These are phyloP conservation scores for Polypedilum vanderplanki DNA, from an alignment of 1,140 invertebrate genomes.

Conservation along the genomic window DNA sequence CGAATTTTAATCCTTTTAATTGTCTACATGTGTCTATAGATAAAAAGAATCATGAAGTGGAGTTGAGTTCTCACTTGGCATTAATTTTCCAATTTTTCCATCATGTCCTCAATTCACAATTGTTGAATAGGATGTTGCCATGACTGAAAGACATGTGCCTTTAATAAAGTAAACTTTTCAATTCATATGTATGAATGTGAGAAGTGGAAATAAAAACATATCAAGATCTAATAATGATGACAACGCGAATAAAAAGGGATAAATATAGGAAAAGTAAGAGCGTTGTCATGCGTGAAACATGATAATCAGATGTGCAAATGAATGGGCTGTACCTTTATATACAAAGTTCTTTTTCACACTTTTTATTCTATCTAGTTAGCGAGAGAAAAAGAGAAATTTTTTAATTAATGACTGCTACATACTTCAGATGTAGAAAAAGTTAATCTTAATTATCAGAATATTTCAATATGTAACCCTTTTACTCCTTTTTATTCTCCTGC, in stretches of 20 bases:
- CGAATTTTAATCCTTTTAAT: constrained; percentile 26
- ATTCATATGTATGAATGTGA: too few relatives aligned
- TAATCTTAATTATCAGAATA: constrained; percentile 12
- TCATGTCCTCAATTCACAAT: too few relatives aligned
- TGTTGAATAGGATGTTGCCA: too few relatives aligned
- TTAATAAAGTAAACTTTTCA: too few relatives aligned
- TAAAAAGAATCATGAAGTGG: neutral
- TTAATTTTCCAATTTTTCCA: constrained; percentile 26
- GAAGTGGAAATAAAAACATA: neutral
- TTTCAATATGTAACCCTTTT: neutral
- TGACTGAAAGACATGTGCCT: too few relatives aligned
- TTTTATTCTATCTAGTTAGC: neutral
- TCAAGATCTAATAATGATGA: constrained; percentile 9
- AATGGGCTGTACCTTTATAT: neutral
- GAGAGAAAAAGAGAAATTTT: neutral
- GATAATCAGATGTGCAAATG: constrained; percentile 6
- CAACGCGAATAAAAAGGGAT: neutral
- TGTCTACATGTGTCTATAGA: neutral
- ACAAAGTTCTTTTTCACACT: neutral
- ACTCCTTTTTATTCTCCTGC: neutral
- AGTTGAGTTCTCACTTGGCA: neutral
- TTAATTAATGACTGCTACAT: too few relatives aligned
- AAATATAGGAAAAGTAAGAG: neutral
- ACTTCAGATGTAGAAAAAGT: too few relatives aligned
- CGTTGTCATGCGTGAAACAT: constrained; percentile 16